These are phyloP conservation scores for Andricus quercusramuli DNA, from an alignment of 2,888 invertebrate species.

Conservation along the genomic window DNA sequence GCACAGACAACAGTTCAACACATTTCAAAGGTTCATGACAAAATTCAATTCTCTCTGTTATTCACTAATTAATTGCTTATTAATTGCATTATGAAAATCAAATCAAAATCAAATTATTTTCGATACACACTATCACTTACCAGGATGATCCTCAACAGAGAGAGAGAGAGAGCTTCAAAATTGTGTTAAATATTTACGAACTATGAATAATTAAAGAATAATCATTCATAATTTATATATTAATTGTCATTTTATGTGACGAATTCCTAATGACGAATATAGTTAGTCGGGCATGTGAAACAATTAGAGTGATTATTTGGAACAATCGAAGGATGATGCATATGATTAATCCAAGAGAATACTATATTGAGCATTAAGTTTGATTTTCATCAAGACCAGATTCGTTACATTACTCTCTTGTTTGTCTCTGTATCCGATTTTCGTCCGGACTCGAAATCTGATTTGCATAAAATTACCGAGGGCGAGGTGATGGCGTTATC, in stretches of 20 bases:
- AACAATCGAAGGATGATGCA: background rate
- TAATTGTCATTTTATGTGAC: background rate
- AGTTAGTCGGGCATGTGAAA: background rate
- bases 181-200: background rate
- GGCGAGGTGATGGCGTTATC: constrained; percentile 45
- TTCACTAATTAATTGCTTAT: background rate
- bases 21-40: background rate
- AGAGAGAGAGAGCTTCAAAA: background rate
- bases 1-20: background rate
- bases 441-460: constrained; percentile 43
- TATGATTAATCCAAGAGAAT: background rate
- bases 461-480: constrained; percentile 51
- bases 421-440: constrained; percentile 43
- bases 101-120: background rate
- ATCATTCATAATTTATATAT: background rate
- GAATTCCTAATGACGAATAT: too few species aligned
- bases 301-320: background rate
- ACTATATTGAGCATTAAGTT: background rate
- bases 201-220: background rate
- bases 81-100: background rate
- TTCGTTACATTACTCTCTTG: constrained; percentile 18
- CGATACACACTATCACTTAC: background rate
- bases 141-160: background rate
- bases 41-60: background rate
- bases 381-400: background rate